Base-by-base conservation (phyloP, 2,888 invertebrate species). In the Andrena flavipes region DNA sequence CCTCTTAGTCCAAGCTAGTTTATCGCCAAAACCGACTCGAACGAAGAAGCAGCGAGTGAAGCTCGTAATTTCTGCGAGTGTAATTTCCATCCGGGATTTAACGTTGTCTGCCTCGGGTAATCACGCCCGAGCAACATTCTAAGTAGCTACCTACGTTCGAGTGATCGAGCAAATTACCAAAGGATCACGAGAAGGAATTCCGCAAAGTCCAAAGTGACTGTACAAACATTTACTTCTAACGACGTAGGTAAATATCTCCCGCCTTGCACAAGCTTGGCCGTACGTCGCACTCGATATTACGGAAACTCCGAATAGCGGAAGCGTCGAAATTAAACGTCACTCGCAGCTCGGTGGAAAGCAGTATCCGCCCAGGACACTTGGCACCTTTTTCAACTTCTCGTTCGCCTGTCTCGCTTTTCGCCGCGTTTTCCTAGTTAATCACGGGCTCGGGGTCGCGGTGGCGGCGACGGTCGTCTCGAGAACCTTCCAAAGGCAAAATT, bases 301-400 rank as follows among this genome's bases (percentile, higher is more conserved):
- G n/a, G 16, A 5, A 67, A 62, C 65, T 35, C 67, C 26, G 56
- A 54, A 20, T 23, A 64, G 42, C 29, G 68, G 62, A 79, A 78
- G 76, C 78, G 76, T 65, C 74, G 78, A 80, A 79, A 86, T 86
- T 83, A 83, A 86, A 81, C 72, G 87, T 85, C 85, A 77, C 76
- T 71, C 42, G 79, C 86, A 80, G 82, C 68, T 84, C 80, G 81
- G 80, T 65, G 75, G 71, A 80, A 75, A 78, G 70, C 79, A 67
- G 78, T 67, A 75, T 80, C 59, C 80, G 73, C 51, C 69, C 30
- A n/a, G n/a, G 54, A 29, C n/a, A 8, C 35, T 30, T 63, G 29
- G n/a, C 20, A 30, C 54, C 62, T 48, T 35, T 51, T 20, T 30
- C 20, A 42, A 13, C 59, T 59, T 16, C 26, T 59, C 67, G 68